Conservation (phyloP, 1,140 invertebrate genomes). For the Papilio polytes region DNA sequence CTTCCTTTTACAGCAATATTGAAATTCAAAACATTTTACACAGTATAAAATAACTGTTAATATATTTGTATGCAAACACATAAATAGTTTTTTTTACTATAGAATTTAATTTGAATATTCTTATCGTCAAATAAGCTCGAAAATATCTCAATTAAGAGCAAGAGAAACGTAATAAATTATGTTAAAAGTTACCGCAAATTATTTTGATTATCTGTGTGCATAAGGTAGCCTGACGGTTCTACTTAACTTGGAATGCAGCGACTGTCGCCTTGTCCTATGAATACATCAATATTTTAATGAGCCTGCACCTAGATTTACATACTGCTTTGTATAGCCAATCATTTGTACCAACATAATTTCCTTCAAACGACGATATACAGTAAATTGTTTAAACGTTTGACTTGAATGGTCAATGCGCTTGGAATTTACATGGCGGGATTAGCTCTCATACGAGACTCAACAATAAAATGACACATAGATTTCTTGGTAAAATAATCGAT, state of each 20-base stretch:
- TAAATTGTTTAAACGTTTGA: slow-evolving; percentile 38
- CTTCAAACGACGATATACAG: slow-evolving; percentile 38
- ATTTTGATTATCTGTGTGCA: slow-evolving; percentile 36
- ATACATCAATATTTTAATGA: slow-evolving; percentile 53
- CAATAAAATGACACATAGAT: slow-evolving; percentile 32
- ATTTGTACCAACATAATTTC: slow-evolving; percentile 49
- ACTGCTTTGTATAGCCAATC: slow-evolving; percentile 47
- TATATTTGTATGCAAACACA: too few relatives aligned
- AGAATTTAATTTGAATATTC: too few relatives aligned
- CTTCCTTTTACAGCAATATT: too few relatives aligned
- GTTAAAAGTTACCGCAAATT: not conserved
- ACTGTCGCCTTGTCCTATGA: slow-evolving; percentile 44
- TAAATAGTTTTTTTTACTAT: too few relatives aligned
- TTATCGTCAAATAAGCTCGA: too few relatives aligned
- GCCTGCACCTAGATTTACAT: slow-evolving; percentile 47
- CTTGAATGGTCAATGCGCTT: slow-evolving; percentile 37
- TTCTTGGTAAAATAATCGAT: slow-evolving; percentile 32
- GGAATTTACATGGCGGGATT: slow-evolving; percentile 36
- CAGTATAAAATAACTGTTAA: too few relatives aligned
- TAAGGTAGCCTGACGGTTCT: slow-evolving; percentile 19
- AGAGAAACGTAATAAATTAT: too few relatives aligned
- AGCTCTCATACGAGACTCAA: slow-evolving; percentile 13
- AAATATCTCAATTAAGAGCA: too few relatives aligned
- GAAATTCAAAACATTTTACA: too few relatives aligned
- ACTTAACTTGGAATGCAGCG: slow-evolving; percentile 42